Evolutionary conservation across 2,797 vertebrate genomes (phyloP).

Genomic region (Eremophila alpestris): DNA sequence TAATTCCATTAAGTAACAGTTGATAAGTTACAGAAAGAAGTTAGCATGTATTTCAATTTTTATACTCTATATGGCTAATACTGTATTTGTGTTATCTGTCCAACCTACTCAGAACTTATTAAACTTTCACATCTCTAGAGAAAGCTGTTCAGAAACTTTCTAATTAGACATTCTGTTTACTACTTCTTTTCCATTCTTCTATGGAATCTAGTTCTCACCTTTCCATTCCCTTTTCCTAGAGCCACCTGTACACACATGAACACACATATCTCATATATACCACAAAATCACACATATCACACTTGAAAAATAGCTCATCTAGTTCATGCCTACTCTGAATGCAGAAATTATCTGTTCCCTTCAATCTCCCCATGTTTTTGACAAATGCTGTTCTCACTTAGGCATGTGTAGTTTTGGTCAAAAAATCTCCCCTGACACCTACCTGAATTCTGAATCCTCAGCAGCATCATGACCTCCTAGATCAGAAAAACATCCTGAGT

Average conservation of each 20-base stretch:
- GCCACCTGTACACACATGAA: neutral
- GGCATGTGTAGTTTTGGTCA: neutral
- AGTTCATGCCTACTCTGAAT: neutral
- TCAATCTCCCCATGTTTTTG: neutral
- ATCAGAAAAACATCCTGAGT: neutral
- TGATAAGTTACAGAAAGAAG: neutral
- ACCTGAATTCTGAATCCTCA: neutral
- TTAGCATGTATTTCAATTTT: constrained; percentile 1
- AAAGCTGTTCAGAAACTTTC: constrained; percentile 9
- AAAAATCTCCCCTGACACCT: neutral
- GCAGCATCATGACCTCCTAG: neutral
- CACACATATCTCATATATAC: neutral
- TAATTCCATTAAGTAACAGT: neutral
- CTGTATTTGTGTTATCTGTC: neutral
- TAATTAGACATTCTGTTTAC: constrained; percentile 17
- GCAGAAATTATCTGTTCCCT: neutral
- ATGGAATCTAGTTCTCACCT: neutral
- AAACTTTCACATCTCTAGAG: neutral
- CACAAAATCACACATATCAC: neutral
- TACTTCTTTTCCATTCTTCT: neutral
- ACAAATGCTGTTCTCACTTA: neutral
- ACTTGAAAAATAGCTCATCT: neutral
- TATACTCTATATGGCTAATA: neutral
- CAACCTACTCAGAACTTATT: constrained; percentile 14
- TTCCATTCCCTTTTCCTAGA: neutral